These are phyloP conservation scores for Nemotelus nigrinus DNA, from an alignment of 2,888 invertebrate species.

Conservation along the genomic window DNA sequence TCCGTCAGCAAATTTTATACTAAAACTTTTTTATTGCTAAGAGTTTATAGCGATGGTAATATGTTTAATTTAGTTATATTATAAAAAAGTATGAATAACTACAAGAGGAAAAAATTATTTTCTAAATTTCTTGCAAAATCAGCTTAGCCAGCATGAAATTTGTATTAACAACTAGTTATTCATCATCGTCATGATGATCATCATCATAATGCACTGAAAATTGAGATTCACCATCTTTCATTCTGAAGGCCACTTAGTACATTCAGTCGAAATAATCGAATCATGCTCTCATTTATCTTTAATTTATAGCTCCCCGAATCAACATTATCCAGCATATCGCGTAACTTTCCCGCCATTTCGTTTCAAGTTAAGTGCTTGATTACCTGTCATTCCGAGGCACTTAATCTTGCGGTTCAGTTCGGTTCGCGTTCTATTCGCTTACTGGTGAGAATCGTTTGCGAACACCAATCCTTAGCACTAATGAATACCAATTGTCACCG, in stretches of 20 bases:
- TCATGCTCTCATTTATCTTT: conserved; percentile 34
- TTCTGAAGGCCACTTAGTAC: background rate
- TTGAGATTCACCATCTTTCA: too few species aligned
- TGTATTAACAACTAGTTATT: too few species aligned
- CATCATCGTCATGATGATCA: too few species aligned
- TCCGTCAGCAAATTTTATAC: too few species aligned
- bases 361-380: conserved; percentile 37
- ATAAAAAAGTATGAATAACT: too few species aligned
- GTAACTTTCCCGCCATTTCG: conserved; percentile 1
- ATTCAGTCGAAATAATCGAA: background rate
- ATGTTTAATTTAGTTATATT: too few species aligned
- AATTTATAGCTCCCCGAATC: conserved; percentile 28
- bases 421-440: conserved; percentile 6
- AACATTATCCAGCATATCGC: conserved; percentile 22
- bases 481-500: conserved; percentile 45
- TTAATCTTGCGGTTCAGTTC: conserved; percentile 27
- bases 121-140: too few species aligned
- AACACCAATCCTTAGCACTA: conserved; percentile 2
- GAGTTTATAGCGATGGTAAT: too few species aligned
- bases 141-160: too few species aligned
- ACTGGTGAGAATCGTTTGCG: conserved; percentile 8
- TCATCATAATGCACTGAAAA: too few species aligned
- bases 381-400: conserved; percentile 42
- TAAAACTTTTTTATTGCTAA: too few species aligned
- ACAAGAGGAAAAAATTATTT: too few species aligned